Percentiles rank a stretch among this genome's conserved stretches.
phyloP scores from a whole-genome alignment of 2,888 invertebrate genomes.

The Bellardia bayeri region DNA sequence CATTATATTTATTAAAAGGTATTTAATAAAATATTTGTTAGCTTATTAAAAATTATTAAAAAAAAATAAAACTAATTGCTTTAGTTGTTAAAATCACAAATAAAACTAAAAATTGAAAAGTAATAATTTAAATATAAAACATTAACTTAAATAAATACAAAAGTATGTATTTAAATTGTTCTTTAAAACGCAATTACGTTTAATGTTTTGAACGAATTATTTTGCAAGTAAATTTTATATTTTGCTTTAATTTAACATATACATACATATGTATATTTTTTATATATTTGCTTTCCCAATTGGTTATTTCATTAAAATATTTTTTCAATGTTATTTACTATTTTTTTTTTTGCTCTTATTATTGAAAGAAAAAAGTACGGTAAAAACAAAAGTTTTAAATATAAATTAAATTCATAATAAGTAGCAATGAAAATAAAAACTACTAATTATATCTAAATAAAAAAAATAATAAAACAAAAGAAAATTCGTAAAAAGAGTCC shows the following conservation, averaged over 20 bases:
- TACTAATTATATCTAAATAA: conserved; percentile 67
- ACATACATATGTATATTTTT: conserved; percentile 13
- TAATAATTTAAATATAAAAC: conserved; percentile 22
- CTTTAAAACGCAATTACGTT: conserved; percentile 41
- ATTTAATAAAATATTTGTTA: conserved; percentile 56
- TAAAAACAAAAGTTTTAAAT: conserved; percentile 48
- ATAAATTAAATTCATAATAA: conserved; percentile 63
- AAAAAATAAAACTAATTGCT: conserved; percentile 60
- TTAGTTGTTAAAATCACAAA: conserved; percentile 66
- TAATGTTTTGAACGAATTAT: conserved; percentile 33
- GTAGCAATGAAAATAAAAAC: conserved; percentile 70
- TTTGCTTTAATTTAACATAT: not conserved
- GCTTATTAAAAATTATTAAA: conserved; percentile 65
- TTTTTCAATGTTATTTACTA: not conserved
- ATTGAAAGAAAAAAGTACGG: conserved; percentile 18
- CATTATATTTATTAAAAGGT: conserved; percentile 55
- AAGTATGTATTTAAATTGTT: conserved; percentile 26
- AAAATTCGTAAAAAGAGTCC: conserved; percentile 70
- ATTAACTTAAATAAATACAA: conserved; percentile 25
- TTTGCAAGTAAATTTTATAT: conserved; percentile 42
- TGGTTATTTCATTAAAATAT: not conserved
- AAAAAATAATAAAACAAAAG: conserved; percentile 58
- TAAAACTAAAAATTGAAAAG: conserved; percentile 23
- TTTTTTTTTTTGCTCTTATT: conserved; percentile 28
- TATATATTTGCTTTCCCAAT: not conserved